phyloP scores from a whole-genome alignment of 2,888 invertebrate species.

The Drosophila vallismaia region DNA sequence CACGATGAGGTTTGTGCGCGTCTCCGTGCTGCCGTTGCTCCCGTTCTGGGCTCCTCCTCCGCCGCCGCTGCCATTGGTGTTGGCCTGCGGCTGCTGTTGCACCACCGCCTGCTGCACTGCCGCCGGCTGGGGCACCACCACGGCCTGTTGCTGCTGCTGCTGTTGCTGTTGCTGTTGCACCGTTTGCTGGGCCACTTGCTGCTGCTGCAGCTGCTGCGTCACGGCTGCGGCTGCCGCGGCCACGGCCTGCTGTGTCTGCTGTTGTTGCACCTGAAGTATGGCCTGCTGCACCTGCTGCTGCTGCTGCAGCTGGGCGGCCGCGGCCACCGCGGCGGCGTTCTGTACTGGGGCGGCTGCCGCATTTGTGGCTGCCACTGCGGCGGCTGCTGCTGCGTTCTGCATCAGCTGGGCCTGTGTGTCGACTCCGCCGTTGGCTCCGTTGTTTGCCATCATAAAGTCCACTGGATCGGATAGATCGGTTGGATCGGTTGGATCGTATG shows the following conservation, averaged over 20 bases:
- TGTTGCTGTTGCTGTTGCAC: slow-evolving; percentile 76
- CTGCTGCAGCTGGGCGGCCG: slow-evolving; percentile 76
- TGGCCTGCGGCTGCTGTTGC: slow-evolving; percentile 54
- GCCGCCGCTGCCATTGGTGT: slow-evolving; percentile 57
- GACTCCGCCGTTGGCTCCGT: slow-evolving; percentile 78
- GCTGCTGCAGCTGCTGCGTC: slow-evolving; percentile 80
- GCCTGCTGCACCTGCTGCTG: slow-evolving; percentile 83
- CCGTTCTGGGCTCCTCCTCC: slow-evolving; percentile 54
- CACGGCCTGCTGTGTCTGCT: slow-evolving; percentile 81
- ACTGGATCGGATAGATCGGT: slow-evolving; percentile 48
- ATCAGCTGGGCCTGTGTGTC: slow-evolving; percentile 79
- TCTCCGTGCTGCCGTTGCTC: slow-evolving; percentile 91
- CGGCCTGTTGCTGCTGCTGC: slow-evolving; percentile 59
- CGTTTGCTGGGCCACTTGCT: slow-evolving; percentile 74
- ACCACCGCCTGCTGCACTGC: slow-evolving; percentile 68
- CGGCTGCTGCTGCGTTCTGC: slow-evolving; percentile 78
- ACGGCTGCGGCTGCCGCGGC: slow-evolving; percentile 80
- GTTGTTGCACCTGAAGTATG: slow-evolving; percentile 83
- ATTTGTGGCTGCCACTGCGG: slow-evolving; percentile 79
- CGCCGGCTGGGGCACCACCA: slow-evolving; percentile 47
- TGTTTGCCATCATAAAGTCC: slow-evolving; percentile 84
- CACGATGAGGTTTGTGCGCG: slow-evolving; percentile 99
- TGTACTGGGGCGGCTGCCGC: slow-evolving; percentile 72
- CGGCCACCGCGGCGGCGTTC: slow-evolving; percentile 78
- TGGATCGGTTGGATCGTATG: slow-evolving; percentile 31